Conservation (phyloP, 2,797 vertebrate genomes). For the Lithobates sylvaticus region DNA sequence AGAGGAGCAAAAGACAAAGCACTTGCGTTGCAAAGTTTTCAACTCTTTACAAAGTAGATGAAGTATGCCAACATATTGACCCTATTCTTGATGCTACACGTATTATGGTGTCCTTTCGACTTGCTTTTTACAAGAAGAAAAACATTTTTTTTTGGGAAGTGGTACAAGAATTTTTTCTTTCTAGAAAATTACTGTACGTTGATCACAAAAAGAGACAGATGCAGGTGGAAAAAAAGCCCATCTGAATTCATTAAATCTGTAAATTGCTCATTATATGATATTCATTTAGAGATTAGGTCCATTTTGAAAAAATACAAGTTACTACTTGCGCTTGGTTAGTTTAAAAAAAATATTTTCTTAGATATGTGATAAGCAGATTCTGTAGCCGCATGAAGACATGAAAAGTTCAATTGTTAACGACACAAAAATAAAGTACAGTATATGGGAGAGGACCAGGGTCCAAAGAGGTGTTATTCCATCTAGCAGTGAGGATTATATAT, state of each 20-base stretch:
- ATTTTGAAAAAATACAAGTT: too few species aligned
- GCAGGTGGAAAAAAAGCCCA: not conserved
- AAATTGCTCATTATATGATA: too few species aligned
- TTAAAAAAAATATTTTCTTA: too few species aligned
- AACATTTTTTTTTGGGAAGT: not conserved
- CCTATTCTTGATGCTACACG: not conserved
- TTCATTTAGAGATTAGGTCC: too few species aligned
- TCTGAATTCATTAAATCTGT: not conserved
- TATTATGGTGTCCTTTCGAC: not conserved
- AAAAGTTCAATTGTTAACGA: too few species aligned
- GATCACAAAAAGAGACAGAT: conserved; percentile 11
- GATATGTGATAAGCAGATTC: too few species aligned
- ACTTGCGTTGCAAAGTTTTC: conserved; percentile 11
- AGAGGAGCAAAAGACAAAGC: not conserved
- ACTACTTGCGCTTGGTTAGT: too few species aligned
- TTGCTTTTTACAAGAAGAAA: not conserved
- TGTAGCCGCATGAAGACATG: too few species aligned
- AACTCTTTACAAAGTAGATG: conserved; percentile 14
- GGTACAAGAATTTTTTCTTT: not conserved
- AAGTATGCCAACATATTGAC: conserved; percentile 18
- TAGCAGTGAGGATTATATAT: too few species aligned
- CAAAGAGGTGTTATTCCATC: too few species aligned
- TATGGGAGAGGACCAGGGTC: too few species aligned
- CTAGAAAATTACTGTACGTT: not conserved
- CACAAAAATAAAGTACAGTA: too few species aligned